Percentiles rank a stretch among this genome's conserved stretches.
phyloP scores from a whole-genome alignment of 2,113 vertebrate species.

The Cavia porcellus region DNA sequence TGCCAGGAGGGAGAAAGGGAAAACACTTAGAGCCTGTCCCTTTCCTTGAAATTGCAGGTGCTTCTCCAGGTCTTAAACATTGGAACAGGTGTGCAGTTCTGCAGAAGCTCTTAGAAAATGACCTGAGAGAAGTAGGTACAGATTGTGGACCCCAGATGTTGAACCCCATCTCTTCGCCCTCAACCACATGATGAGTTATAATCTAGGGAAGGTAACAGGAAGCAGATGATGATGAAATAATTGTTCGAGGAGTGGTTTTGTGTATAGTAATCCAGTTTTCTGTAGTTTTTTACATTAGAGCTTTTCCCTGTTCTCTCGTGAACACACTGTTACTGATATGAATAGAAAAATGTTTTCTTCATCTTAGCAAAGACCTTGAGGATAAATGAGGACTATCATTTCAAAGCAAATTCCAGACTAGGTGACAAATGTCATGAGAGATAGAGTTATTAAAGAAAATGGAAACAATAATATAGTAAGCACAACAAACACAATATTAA shows the following conservation, averaged over 20 bases:
- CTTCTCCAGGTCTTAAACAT: no score
- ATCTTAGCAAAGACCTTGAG: neutral
- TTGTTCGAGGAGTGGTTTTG: neutral
- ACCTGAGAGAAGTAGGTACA: neutral
- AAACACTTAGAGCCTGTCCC: neutral
- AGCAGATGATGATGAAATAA: neutral
- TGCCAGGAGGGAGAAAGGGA: neutral
- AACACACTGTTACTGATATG: neutral
- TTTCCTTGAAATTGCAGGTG: neutral
- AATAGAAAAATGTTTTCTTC: neutral
- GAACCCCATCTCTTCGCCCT: neutral
- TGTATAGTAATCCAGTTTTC: neutral
- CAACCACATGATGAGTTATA: neutral
- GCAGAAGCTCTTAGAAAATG: neutral
- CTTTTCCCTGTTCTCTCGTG: neutral
- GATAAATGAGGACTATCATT: neutral
- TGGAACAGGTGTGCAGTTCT: neutral
- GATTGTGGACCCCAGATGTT: neutral
- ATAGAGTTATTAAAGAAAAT: neutral
- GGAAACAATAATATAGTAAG: neutral
- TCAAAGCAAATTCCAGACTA: neutral
- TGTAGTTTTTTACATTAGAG: neutral
- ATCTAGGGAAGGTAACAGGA: neutral
- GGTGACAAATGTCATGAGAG: neutral
- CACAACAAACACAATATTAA: neutral